Evolutionary conservation across 2,113 vertebrate genomes (phyloP), one percentile per base, ranked within the genome.

Genomic region (Cynopterus brachyotis): DNA sequence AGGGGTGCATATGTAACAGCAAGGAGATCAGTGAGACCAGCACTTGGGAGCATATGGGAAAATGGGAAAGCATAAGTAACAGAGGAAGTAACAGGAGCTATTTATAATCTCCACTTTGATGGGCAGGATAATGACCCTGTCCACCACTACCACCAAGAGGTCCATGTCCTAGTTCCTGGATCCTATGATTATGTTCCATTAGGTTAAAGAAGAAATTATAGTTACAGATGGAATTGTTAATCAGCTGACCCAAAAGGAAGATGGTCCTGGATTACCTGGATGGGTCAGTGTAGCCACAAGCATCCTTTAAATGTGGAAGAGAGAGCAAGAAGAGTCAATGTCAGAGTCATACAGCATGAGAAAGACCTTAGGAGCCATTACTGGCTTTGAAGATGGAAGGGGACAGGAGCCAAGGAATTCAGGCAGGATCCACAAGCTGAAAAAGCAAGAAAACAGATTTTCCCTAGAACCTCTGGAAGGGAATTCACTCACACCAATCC

Each of bases 31-130:
- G 11, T 9, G 20, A 67, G 22, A 57, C 53, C 8, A 30, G 30
- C 5, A 24, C 2, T 5, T 0, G 9, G 35, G 9, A 22, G 0
- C 12, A 20, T 4, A 32, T 0, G 45, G 70, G 40, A n/a, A 28
- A 75, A 20, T 0, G 4, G 35, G 0, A 60, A 9, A 42, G 24
- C 12, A 0, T 40, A 4, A 19, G 32, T 55, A 22, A 62, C 50
- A 50, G 50, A 45, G 67, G 22, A 67, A 86, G 55, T 16, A 37
- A 62, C 0, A 64, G n/a, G 50, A 30, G 35, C 26, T n/a, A 15
- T 30, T 40, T 72, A 1, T 32, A 30, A 66, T 7, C 53, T 22
- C 60, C 20, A 45, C 32, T 28, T 2, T 32, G 37, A 19, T 1
- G 60, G 26, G 40, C 6, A 45, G 19, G 64, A 67, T 24, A n/a